These are phyloP conservation scores for Lamellibrachia luymesi DNA, from an alignment of 1,140 invertebrate genomes.

Conservation along the genomic window DNA sequence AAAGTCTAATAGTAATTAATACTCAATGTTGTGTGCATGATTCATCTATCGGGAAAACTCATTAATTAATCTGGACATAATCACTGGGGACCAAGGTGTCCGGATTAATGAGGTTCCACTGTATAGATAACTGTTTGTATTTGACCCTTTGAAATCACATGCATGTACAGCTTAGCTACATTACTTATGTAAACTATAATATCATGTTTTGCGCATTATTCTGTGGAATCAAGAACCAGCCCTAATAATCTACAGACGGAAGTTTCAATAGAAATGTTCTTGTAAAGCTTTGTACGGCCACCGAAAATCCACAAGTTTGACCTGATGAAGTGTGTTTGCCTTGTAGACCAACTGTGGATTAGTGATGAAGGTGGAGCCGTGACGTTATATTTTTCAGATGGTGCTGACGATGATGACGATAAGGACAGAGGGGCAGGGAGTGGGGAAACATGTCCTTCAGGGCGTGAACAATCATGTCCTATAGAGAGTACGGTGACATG, in stretches of 20 bases:
- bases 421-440: neutral
- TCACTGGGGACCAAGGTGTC: too few relatives aligned
- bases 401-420: neutral
- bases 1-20: too few relatives aligned
- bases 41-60: too few relatives aligned
- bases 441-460: neutral
- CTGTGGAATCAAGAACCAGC: neutral
- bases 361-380: neutral
- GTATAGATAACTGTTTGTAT: too few relatives aligned
- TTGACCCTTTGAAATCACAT: too few relatives aligned
- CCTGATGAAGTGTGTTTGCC: neutral
- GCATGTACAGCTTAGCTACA: too few relatives aligned
- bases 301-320: neutral
- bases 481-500: neutral
- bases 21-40: too few relatives aligned
- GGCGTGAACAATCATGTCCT: neutral
- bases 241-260: neutral
- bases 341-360: neutral
- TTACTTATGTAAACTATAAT: too few relatives aligned
- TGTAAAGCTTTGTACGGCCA: too few relatives aligned
- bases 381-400: neutral
- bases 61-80: too few relatives aligned
- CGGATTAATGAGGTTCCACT: too few relatives aligned
- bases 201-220: too few relatives aligned
- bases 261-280: neutral